These are phyloP conservation scores for Papilio aristodemus DNA, from an alignment of 1,140 invertebrate species.

Conservation along the genomic window DNA sequence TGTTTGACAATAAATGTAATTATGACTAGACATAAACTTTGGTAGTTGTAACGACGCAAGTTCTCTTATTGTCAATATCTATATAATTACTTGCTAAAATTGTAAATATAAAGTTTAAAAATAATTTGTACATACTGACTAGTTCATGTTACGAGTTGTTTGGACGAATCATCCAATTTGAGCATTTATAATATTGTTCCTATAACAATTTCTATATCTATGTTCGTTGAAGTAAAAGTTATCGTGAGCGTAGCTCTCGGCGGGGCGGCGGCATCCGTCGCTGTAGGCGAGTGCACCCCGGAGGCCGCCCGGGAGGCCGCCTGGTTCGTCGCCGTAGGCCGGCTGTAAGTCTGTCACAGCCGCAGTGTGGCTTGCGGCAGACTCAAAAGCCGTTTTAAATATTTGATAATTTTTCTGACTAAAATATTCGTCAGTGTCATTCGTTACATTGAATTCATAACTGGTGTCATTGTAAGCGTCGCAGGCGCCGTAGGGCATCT, in stretches of 20 bases:
- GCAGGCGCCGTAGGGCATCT: slow-evolving; percentile 40
- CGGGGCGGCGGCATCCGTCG: background rate
- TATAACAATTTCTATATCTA: slow-evolving; percentile 68
- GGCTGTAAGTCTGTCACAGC: background rate
- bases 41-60: slow-evolving; percentile 38
- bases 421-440: slow-evolving; percentile 63
- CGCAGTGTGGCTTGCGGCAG: slow-evolving; percentile 47
- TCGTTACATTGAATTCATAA: slow-evolving; percentile 42
- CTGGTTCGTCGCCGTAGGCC: background rate
- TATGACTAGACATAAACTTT: slow-evolving; percentile 62
- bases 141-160: slow-evolving; percentile 42
- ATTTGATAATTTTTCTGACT: slow-evolving; percentile 80
- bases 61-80: slow-evolving; percentile 42
- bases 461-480: slow-evolving; percentile 47
- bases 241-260: background rate
- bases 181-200: slow-evolving; percentile 64
- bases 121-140: slow-evolving; percentile 51
- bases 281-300: no score
- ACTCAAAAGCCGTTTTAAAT: slow-evolving; percentile 82
- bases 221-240: slow-evolving; percentile 66
- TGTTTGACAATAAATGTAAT: slow-evolving; percentile 40
- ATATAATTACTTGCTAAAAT: slow-evolving; percentile 33
- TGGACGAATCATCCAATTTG: slow-evolving; percentile 55
- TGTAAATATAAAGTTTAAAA: slow-evolving; percentile 36
- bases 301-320: background rate